A percentile compares a stretch with the other conserved stretches of the same genome.
phyloP scores from a whole-genome alignment of 2,113 vertebrate species.

The Sceloporus undulatus region DNA sequence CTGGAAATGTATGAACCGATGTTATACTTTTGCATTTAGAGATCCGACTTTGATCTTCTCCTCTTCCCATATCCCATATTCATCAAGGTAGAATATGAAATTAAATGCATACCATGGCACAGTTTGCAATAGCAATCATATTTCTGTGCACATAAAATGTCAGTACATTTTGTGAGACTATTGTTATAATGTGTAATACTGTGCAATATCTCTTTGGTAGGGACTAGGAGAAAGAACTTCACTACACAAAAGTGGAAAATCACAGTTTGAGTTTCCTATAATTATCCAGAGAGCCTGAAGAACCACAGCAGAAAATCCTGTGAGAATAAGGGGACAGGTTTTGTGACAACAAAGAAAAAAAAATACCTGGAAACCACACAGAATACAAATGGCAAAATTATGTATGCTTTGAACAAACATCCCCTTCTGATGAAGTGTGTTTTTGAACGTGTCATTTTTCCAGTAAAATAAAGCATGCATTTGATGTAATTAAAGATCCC shows the following conservation, averaged over 20 bases:
- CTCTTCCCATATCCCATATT: neutral
- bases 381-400: slow-evolving; percentile 40
- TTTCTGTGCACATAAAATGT: neutral
- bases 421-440: slow-evolving; percentile 34
- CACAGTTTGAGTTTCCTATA: neutral
- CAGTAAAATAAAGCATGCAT: slow-evolving; percentile 63
- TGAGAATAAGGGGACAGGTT: neutral
- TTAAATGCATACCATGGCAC: neutral
- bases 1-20: neutral
- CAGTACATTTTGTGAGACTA: neutral
- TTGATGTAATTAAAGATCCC: slow-evolving; percentile 64
- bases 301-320: neutral
- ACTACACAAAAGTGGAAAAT: neutral
- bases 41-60: neutral
- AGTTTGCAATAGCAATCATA: neutral
- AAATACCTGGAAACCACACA: slow-evolving; percentile 19
- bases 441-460: slow-evolving; percentile 59
- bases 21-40: neutral
- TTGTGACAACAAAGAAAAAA: slow-evolving; percentile 43
- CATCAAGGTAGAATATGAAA: neutral
- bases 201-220: neutral
- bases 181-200: neutral
- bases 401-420: slow-evolving; percentile 41
- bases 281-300: neutral
- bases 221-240: neutral